These are phyloP conservation scores for Lepidothrix coronata DNA, from an alignment of 2,113 vertebrate species.

Conservation along the genomic window DNA sequence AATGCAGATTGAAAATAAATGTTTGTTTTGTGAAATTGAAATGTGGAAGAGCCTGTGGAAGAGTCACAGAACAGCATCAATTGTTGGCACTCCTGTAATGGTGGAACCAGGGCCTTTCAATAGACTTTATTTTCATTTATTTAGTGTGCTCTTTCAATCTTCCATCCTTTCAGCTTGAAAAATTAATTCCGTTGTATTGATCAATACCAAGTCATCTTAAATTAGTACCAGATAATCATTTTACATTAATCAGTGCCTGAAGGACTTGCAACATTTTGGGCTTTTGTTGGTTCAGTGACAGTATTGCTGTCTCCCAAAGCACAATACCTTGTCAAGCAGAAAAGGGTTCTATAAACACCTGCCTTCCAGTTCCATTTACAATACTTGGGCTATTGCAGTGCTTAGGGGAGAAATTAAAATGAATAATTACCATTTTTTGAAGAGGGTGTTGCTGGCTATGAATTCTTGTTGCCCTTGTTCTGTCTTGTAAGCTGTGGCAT, in stretches of 20 bases:
- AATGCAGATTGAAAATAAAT: background rate
- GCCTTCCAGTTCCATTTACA: conserved; percentile 11
- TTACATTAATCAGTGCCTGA: conserved; percentile 5
- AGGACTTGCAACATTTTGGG: background rate
- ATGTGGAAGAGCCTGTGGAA: background rate
- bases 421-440: conserved; percentile 14
- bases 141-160: background rate
- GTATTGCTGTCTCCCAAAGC: background rate
- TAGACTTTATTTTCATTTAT: background rate
- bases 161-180: conserved; percentile 24
- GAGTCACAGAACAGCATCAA: background rate
- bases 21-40: background rate
- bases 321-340: background rate
- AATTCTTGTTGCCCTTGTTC: conserved; percentile 17
- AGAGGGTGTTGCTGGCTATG: background rate
- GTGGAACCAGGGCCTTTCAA: background rate
- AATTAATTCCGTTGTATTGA: conserved; percentile 10
- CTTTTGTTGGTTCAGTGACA: conserved; percentile 3
- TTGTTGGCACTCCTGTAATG: background rate
- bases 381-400: background rate
- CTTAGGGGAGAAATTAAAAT: conserved; percentile 31
- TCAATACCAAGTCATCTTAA: conserved; percentile 23
- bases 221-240: conserved; percentile 14
- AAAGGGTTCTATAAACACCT: background rate
- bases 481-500: conserved; percentile 15